Percentiles rank a stretch among this genome's conserved stretches.
phyloP scores from a whole-genome alignment of 2,113 vertebrate genomes.

The Oenanthe melanoleuca region DNA sequence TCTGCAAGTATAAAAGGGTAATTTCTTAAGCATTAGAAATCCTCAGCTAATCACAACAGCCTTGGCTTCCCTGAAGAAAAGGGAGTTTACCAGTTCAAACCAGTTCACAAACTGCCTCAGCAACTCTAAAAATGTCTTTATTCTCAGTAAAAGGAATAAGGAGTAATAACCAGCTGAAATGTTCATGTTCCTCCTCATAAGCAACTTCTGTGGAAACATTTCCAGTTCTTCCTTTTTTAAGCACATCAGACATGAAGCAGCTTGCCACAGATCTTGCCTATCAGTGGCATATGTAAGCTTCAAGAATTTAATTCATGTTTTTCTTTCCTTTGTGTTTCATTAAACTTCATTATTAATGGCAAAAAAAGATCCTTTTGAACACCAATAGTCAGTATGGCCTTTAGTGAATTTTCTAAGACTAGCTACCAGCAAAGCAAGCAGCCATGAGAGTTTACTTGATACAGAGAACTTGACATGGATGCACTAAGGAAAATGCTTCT shows the following conservation, averaged over 20 bases:
- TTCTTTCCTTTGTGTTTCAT: not conserved
- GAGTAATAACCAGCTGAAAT: not conserved
- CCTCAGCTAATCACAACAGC: not conserved
- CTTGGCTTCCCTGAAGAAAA: not conserved
- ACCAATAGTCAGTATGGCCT: not conserved
- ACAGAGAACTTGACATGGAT: rapidly evolving
- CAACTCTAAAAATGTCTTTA: not conserved
- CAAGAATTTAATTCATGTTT: not conserved
- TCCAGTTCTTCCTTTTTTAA: not conserved
- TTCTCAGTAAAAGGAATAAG: not conserved
- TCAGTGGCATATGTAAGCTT: not conserved
- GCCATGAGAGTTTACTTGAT: not conserved
- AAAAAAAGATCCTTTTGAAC: not conserved
- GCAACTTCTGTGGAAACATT: not conserved
- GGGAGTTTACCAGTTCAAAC: not conserved
- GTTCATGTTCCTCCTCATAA: not conserved
- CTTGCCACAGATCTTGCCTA: not conserved
- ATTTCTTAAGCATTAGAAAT: not conserved
- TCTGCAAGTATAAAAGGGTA: not conserved
- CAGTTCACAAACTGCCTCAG: not conserved
- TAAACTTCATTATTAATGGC: not conserved
- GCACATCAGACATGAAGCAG: not conserved
- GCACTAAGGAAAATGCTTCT: not conserved
- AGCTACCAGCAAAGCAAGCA: not conserved
- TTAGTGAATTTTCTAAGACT: not conserved